Evolutionary conservation across 92 coral and sea anemone species (phyloP), one percentile per base, ranked within the genome.

Genomic region (Zoanthus sociatus): DNA sequence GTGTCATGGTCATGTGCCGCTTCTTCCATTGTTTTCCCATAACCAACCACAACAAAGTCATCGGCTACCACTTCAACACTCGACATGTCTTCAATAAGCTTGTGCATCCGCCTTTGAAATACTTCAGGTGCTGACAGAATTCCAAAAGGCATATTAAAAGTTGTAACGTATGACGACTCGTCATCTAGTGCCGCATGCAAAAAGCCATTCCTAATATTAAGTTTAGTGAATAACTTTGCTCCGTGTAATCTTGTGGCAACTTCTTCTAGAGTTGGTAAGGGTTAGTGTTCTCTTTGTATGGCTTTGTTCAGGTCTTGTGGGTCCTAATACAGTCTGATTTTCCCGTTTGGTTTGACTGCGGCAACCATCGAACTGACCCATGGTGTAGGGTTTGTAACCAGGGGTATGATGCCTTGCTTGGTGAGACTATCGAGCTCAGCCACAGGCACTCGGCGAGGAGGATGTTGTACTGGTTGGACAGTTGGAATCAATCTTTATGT

Each of bases 201-300:
- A 51, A 77, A 77, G 5, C 81, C 58, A n/a, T 76, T 77, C 67
- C 47, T 56, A 78, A 56, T 50, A 16, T 26, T 46, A 45, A 56
- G 11, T 17, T 17, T 78, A 46, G 58, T 78, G 50, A 37, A 63
- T 20, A 60, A 60, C 18, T 60, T 60, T 60, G 63, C 20, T 8
- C 66, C 66, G 16, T 60, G 66, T 60, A 60, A 20, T n/a, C n/a
- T n/a, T n/a, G n/a, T n/a, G n/a, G n/a, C n/a, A n/a, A n/a, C n/a
- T n/a, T n/a, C n/a, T n/a, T n/a, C n/a, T n/a, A 60, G 13, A 13
- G 66, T 60, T 60, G 66, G 18, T 60, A 11, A n/a, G n/a, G n/a
- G n/a, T n/a, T n/a, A n/a, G n/a, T n/a, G n/a, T n/a, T n/a, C n/a
- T n/a, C n/a, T n/a, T n/a, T n/a, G n/a, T n/a, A n/a, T n/a, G n/a